A percentile compares a stretch with the other conserved stretches of the same genome.
These are phyloP conservation scores for Chaetodon auriga DNA, from an alignment of 2,113 vertebrate species.

Conservation along the genomic window DNA sequence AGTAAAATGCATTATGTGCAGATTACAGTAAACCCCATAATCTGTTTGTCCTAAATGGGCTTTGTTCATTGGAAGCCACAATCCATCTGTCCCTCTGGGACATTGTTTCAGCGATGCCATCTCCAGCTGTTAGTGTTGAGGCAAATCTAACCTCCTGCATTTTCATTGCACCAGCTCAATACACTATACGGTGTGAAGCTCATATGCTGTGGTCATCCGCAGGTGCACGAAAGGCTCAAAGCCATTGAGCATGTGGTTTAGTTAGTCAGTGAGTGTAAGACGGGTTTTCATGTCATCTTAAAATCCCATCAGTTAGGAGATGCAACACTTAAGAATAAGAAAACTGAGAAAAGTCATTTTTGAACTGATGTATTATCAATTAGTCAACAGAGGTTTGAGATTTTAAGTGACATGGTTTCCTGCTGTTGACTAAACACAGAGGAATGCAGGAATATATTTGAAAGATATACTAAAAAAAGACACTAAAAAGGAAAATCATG, in stretches of 20 bases:
- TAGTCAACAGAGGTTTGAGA: no score
- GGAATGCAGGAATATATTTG: not conserved
- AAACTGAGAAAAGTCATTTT: no score
- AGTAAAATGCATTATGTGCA: constrained; percentile 80
- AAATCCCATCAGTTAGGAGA: no score
- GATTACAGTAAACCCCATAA: constrained; percentile 83
- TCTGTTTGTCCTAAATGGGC: constrained; percentile 81
- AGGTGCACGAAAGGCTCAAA: constrained; percentile 4
- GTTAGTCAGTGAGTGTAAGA: no score
- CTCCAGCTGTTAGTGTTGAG: constrained; percentile 31
- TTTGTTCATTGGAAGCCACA: constrained; percentile 71
- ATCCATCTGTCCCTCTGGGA: constrained; percentile 58
- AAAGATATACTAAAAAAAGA: not conserved
- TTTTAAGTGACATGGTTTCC: not conserved
- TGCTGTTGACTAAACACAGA: not conserved
- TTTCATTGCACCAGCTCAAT: not conserved
- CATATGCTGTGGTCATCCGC: constrained; percentile 6
- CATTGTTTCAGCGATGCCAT: constrained; percentile 55
- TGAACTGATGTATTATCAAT: no score
- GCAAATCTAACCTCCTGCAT: constrained; percentile 21
- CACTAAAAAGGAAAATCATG: not conserved
- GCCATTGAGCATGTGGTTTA: not conserved
- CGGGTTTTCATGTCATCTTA: no score
- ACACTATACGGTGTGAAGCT: not conserved
- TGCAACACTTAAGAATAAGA: no score